Conservation (phyloP, 2,113 vertebrate genomes). For the Vanacampus margaritifer region DNA sequence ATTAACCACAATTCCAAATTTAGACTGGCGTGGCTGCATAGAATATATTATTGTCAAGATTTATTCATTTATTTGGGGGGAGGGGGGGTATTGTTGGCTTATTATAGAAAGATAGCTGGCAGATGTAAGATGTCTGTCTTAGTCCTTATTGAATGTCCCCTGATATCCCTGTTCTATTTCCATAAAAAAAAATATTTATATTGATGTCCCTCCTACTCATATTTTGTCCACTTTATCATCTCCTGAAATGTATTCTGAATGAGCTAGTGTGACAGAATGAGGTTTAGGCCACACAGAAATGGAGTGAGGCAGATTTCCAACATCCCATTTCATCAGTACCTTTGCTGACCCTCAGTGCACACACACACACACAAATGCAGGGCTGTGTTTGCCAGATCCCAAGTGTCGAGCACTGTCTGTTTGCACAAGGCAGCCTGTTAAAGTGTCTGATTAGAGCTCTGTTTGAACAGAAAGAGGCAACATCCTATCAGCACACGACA, state of each 20-base stretch:
- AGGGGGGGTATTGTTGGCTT: not conserved
- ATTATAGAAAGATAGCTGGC: not conserved
- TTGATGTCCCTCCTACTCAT: not conserved
- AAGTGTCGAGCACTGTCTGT: constrained; percentile 49
- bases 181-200: not conserved
- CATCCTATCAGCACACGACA: constrained; percentile 51
- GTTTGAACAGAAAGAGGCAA: constrained; percentile 63
- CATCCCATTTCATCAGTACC: constrained; percentile 37
- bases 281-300: constrained; percentile 26
- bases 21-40: too few species aligned
- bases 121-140: not conserved
- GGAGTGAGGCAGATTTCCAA: constrained; percentile 38
- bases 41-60: too few species aligned
- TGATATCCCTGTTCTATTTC: not conserved
- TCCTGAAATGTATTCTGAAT: constrained; percentile 27
- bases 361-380: constrained; percentile 17
- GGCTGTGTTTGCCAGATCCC: constrained; percentile 60
- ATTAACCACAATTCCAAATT: too few species aligned
- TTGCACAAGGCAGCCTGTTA: constrained; percentile 65
- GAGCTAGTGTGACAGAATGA: constrained; percentile 37
- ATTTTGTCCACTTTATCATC: constrained; percentile 18
- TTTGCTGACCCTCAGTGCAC: constrained; percentile 37
- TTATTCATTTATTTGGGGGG: too few species aligned
- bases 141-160: not conserved
- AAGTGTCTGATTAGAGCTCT: constrained; percentile 64